phyloP scores from a whole-genome alignment of 1,140 invertebrate species.

The Lepeophtheirus salmonis region DNA sequence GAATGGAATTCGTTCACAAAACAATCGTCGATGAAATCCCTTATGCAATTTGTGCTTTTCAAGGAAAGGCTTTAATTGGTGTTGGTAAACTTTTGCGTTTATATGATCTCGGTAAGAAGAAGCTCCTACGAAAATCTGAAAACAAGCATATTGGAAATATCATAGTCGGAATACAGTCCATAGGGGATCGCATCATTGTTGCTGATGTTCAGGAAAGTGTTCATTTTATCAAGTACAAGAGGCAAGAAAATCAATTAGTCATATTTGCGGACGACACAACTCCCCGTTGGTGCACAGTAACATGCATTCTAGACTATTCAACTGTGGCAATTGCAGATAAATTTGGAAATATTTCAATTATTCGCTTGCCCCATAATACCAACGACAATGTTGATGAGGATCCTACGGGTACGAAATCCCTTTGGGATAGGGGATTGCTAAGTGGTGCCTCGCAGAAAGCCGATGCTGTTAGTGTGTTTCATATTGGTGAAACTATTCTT shows the following conservation, averaged over 20 bases:
- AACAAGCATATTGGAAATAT: constrained; percentile 95
- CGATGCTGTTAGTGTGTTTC: constrained; percentile 74
- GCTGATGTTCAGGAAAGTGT: constrained; percentile 93
- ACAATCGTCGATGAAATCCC: constrained; percentile 88
- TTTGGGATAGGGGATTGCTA: constrained; percentile 90
- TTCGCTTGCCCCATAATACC: constrained; percentile 65
- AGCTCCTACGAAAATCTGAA: constrained; percentile 90
- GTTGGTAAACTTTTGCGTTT: constrained; percentile 76
- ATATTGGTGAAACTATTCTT: constrained; percentile 83
- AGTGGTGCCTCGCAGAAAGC: constrained; percentile 96
- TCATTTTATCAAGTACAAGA: constrained; percentile 84
- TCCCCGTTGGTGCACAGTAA: constrained; percentile 66
- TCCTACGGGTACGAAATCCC: constrained; percentile 83
- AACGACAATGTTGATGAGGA: constrained; percentile 97
- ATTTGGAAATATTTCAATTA: constrained; percentile 69
- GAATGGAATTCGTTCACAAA: constrained; percentile 76
- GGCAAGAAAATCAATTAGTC: constrained; percentile 88
- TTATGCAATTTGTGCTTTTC: constrained; percentile 67
- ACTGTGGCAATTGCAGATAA: constrained; percentile 91
- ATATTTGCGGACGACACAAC: constrained; percentile 96
- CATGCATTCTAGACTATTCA: constrained; percentile 84
- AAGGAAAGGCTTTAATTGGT: constrained; percentile 73
- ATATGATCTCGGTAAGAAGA: constrained; percentile 94
- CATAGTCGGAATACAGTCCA: constrained; percentile 76
- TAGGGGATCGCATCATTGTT: constrained; percentile 82